These are phyloP conservation scores for Plebejus melissa DNA, from an alignment of 2,888 invertebrate species.

Conservation along the genomic window DNA sequence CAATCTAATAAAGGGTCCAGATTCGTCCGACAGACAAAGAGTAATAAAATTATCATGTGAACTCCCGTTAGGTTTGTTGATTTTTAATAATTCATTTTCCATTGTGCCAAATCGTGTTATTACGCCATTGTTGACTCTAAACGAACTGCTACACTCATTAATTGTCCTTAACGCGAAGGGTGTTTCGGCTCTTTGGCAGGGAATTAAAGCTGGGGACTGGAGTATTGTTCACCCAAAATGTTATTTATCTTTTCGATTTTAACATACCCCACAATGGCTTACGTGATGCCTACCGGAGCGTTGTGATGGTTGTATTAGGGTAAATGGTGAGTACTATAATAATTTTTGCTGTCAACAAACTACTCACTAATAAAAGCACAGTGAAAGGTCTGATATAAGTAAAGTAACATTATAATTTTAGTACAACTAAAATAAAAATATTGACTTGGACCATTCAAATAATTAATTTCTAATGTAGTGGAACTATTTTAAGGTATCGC, in stretches of 20 bases:
- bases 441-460: not conserved
- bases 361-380: not conserved
- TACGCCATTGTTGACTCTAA: conserved; percentile 65
- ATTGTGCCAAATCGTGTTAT: conserved; percentile 65
- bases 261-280: conserved; percentile 31
- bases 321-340: conserved; percentile 16
- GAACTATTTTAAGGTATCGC: not conserved
- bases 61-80: conserved; percentile 50
- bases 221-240: conserved; percentile 66
- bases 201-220: conserved; percentile 57
- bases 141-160: conserved; percentile 71
- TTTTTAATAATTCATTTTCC: conserved; percentile 60
- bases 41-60: conserved; percentile 42
- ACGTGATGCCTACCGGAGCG: conserved; percentile 19
- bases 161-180: conserved; percentile 68
- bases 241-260: conserved; percentile 60
- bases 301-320: conserved; percentile 21
- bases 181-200: conserved; percentile 50
- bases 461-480: too few relatives aligned
- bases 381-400: not conserved
- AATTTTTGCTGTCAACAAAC: conserved; percentile 9
- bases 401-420: not conserved
- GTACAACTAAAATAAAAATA: not conserved
- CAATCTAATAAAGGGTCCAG: conserved; percentile 35
- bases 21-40: conserved; percentile 35